Conservation (phyloP, 2,113 vertebrate species). For the human (Homo sapiens) region DNA sequence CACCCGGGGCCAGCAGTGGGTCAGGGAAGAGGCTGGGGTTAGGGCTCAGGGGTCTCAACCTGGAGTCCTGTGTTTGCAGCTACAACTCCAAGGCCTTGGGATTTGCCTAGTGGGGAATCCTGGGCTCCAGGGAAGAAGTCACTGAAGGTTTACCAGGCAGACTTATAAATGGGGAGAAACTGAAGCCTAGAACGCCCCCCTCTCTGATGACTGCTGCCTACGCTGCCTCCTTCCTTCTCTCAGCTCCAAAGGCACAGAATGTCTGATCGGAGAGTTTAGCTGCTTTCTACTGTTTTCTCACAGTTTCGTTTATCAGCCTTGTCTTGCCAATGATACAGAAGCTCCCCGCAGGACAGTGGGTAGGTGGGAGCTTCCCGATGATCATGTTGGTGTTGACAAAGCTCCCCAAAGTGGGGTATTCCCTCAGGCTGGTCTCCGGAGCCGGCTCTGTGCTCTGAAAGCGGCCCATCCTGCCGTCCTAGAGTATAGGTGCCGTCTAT, state of each 20-base stretch:
- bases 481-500: not conserved
- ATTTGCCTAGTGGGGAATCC: not conserved
- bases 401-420: not conserved
- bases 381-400: not conserved
- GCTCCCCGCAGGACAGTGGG: not conserved
- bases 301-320: not conserved
- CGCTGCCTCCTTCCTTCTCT: not conserved
- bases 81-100: not conserved
- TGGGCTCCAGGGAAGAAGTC: not conserved
- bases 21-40: not conserved
- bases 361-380: not conserved
- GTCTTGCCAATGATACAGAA: not conserved
- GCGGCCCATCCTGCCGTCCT: not conserved
- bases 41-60: not conserved
- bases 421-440: not conserved
- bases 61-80: not conserved
- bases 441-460: not conserved
- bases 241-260: not conserved
- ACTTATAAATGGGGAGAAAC: not conserved
- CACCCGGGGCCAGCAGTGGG: not conserved
- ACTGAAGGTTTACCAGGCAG: not conserved
- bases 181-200: not conserved
- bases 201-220: not conserved
- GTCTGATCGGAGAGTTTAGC: not conserved
- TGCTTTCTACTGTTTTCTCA: not conserved